A percentile compares a stretch with the other conserved stretches of the same genome.
phyloP scores from a whole-genome alignment of 2,888 invertebrate genomes.

The Danaus chrysippus region DNA sequence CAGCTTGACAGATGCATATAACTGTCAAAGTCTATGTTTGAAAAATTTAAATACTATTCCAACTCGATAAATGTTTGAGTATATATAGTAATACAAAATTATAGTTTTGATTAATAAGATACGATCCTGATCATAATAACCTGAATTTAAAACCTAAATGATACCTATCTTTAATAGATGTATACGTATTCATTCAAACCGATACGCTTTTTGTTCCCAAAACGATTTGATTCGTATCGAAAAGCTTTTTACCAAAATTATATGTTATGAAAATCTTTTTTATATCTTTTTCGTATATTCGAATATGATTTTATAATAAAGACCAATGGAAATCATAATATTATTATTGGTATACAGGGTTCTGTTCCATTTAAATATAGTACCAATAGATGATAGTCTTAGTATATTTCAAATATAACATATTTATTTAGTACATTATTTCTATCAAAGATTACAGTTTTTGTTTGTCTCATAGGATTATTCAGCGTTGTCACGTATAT shows the following conservation, averaged over 20 bases:
- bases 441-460: no score
- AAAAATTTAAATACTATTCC: no score
- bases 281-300: slow-evolving; percentile 71
- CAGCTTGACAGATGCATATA: no score
- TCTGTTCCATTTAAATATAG: slow-evolving; percentile 22
- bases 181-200: slow-evolving; percentile 25
- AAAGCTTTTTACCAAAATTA: slow-evolving; percentile 76
- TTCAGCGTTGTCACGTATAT: no score
- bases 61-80: no score
- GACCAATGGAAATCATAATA: slow-evolving; percentile 25
- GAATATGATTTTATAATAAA: slow-evolving; percentile 62
- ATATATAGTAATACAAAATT: neutral
- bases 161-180: slow-evolving; percentile 23
- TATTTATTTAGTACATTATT: no score
- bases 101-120: neutral
- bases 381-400: neutral
- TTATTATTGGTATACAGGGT: slow-evolving; percentile 19
- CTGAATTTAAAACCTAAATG: slow-evolving; percentile 26
- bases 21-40: no score
- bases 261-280: slow-evolving; percentile 66
- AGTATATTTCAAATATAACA: slow-evolving; percentile 17
- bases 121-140: slow-evolving; percentile 15
- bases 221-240: slow-evolving; percentile 72
- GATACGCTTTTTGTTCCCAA: slow-evolving; percentile 55
- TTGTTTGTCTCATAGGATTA: no score